phyloP scores from a whole-genome alignment of 2,797 vertebrate genomes.

The Thalassophryne amazonica region DNA sequence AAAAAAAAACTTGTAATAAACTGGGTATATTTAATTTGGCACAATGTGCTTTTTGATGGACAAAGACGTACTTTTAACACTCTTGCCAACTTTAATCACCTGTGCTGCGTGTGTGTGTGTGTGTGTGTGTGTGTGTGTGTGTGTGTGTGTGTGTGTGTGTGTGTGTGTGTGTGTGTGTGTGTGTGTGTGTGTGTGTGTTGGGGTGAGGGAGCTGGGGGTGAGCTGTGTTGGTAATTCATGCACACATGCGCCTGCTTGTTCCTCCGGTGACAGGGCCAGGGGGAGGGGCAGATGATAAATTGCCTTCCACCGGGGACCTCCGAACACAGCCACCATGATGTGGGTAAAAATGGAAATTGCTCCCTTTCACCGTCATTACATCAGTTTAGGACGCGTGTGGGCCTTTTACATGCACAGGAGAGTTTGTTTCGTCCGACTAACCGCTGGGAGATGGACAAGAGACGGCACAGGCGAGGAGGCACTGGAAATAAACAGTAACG shows the following conservation, averaged over 20 bases:
- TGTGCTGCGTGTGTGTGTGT: slow-evolving; percentile 49
- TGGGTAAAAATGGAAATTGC: slow-evolving; percentile 84
- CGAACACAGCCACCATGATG: slow-evolving; percentile 81
- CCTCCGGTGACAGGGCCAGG: slow-evolving; percentile 79
- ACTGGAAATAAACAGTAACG: not conserved
- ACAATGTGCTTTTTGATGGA: too few relatives aligned
- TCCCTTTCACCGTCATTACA: slow-evolving; percentile 85
- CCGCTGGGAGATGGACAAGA: slow-evolving; percentile 42
- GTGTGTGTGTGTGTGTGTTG: slow-evolving; percentile 21
- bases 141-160: slow-evolving; percentile 1
- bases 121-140: slow-evolving; percentile 16
- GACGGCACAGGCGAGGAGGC: slow-evolving; percentile 14
- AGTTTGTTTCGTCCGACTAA: slow-evolving; percentile 46
- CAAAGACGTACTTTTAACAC: slow-evolving; percentile 63
- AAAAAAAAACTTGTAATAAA: too few relatives aligned
- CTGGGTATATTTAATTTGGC: too few relatives aligned
- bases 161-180: too few relatives aligned
- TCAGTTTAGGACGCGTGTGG: slow-evolving; percentile 82
- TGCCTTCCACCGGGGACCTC: slow-evolving; percentile 82
- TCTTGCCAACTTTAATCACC: slow-evolving; percentile 59
- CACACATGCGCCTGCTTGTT: slow-evolving; percentile 83
- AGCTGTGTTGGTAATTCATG: slow-evolving; percentile 79
- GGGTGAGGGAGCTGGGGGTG: slow-evolving; percentile 42
- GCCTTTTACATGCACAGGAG: slow-evolving; percentile 57
- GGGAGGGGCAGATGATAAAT: slow-evolving; percentile 85